phyloP scores from a whole-genome alignment of 1,140 invertebrate species.

The Thereuonema tuberculata region DNA sequence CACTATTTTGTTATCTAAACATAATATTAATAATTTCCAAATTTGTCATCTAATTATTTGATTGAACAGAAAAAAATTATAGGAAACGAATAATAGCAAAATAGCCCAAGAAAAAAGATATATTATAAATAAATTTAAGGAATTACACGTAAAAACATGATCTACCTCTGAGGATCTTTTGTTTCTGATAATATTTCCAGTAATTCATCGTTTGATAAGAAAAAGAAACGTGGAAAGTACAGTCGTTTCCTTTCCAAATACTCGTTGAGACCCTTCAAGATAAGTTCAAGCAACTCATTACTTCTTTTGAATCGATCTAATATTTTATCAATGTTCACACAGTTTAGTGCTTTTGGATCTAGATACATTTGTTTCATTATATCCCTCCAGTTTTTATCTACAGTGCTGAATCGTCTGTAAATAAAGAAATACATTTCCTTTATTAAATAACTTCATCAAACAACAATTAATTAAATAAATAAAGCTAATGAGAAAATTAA shows the following conservation, averaged over 20 bases:
- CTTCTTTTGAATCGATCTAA: slow-evolving; percentile 79
- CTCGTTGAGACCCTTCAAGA: slow-evolving; percentile 82
- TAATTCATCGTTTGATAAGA: slow-evolving; percentile 91
- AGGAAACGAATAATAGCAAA: too few species aligned
- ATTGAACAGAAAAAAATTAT: too few species aligned
- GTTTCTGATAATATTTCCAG: slow-evolving; percentile 93
- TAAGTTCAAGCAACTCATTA: slow-evolving; percentile 68
- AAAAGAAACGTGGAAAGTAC: slow-evolving; percentile 92
- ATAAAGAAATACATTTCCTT: slow-evolving; percentile 9
- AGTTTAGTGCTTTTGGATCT: slow-evolving; percentile 67
- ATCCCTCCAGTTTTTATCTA: slow-evolving; percentile 58
- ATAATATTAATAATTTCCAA: too few species aligned
- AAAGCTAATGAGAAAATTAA: too few species aligned
- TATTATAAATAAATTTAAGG: too few species aligned
- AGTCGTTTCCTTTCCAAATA: slow-evolving; percentile 92
- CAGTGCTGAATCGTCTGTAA: slow-evolving; percentile 24
- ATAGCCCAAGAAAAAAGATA: too few species aligned
- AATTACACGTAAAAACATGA: background rate
- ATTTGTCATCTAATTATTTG: too few species aligned
- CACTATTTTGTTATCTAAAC: too few species aligned
- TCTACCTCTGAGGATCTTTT: slow-evolving; percentile 79
- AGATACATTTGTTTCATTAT: slow-evolving; percentile 71
- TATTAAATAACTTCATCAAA: background rate
- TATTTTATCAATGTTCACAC: slow-evolving; percentile 82
- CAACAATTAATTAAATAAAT: too few species aligned